Base-by-base conservation (phyloP, 2,797 vertebrate genomes). In the Pseudochromis fuscus region DNA sequence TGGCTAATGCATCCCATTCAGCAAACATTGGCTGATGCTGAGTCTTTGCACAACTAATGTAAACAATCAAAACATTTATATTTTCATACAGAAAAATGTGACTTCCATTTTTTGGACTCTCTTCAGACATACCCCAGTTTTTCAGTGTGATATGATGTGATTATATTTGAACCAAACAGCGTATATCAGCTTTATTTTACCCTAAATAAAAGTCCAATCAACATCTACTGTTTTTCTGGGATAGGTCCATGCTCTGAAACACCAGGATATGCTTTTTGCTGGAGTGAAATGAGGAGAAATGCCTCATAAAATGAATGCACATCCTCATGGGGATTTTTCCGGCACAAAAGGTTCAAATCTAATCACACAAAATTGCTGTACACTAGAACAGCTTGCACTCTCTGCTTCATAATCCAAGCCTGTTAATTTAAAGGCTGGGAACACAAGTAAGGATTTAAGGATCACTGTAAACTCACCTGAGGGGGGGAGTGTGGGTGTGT, bases 391-490 rank as follows among this genome's bases (percentile, higher is more conserved):
- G 69, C 23, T 75, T 72, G 25, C 30, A 35, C 50, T 46, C 45
- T 25, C 12, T 64, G 49, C 23, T 55, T 72, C 11, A 5, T 33
- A 53, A 40, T 58, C 40, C 30, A 13, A 28, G 21, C 23, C 28
- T 18, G 23, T 72, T 77, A 38, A 62, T 79, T 77, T 38, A 81
- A 83, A 79, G 33, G 9, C 51, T 74, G 48, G 58, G 79, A 83
- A 68, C 51, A 56, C 60, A 58, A 46, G 7, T 10, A 61, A 46
- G 13, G 21, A 55, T 53, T 48, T 64, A 7, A 67, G 69, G 38
- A 45, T 19, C 49, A 31, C 25, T 31, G 44, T 38, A 62, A 53
- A 83, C 91, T 90, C 93, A 99, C 97, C 94, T 98, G 95, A 77
- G 93, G 89, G 79, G 92, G 90, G 68, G 92, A 82, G 38, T 85